These are phyloP conservation scores for Australoheros scitulus DNA, from an alignment of 2,113 vertebrate species.

Conservation along the genomic window DNA sequence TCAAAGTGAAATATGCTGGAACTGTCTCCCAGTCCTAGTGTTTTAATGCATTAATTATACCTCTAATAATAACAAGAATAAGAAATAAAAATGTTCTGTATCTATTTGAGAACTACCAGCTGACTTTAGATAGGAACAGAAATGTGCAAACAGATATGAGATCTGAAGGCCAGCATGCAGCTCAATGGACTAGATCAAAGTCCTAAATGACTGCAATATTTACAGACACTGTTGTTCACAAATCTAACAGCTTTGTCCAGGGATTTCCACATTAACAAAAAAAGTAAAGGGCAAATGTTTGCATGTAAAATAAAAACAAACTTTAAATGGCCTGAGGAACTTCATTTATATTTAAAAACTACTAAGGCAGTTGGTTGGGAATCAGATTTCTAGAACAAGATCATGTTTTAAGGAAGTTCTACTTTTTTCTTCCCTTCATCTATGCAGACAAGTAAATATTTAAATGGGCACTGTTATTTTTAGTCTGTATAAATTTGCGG, in stretches of 20 bases:
- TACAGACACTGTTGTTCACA: not conserved
- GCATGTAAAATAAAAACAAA: not conserved
- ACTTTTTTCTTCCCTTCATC: not conserved
- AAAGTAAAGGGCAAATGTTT: not conserved
- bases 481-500: not conserved
- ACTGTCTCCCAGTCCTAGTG: not conserved
- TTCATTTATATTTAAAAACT: not conserved
- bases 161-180: not conserved
- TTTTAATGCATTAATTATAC: not conserved
- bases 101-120: not conserved
- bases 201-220: not conserved
- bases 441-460: not conserved
- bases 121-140: conserved; percentile 4
- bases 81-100: not conserved
- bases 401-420: not conserved
- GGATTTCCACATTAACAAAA: too few relatives aligned
- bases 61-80: not conserved
- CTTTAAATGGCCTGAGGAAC: not conserved
- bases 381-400: not conserved
- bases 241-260: not conserved
- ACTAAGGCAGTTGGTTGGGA: not conserved
- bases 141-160: not conserved
- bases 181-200: conserved; percentile 10
- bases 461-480: too few relatives aligned
- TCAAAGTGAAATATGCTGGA: not conserved